Evolutionary conservation across 1,140 invertebrate genomes (phyloP).

Genomic region (Drosophila repletoides): DNA sequence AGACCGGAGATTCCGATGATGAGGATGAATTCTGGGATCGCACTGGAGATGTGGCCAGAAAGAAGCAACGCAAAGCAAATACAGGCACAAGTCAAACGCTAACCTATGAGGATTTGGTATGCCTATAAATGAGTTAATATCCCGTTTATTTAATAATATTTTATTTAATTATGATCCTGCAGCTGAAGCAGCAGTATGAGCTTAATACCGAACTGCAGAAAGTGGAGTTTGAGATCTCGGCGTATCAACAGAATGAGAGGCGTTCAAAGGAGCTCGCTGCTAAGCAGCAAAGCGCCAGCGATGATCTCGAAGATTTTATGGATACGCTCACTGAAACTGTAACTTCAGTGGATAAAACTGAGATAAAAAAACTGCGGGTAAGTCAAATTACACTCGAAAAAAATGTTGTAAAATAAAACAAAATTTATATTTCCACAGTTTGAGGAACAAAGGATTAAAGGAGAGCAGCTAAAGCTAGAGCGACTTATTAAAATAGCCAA

Average conservation of each 20-base stretch:
- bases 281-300: slow-evolving; percentile 62
- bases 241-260: slow-evolving; percentile 78
- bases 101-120: slow-evolving; percentile 92
- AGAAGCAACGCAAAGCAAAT: slow-evolving; percentile 88
- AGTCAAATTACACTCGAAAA: slow-evolving; percentile 17
- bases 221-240: slow-evolving; percentile 85
- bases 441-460: slow-evolving; percentile 87
- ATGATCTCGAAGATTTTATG: slow-evolving; percentile 90
- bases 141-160: background rate
- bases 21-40: slow-evolving; percentile 96
- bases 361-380: slow-evolving; percentile 83
- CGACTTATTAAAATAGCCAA: slow-evolving; percentile 90
- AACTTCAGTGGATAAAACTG: slow-evolving; percentile 83
- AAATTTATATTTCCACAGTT: slow-evolving; percentile 74
- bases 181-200: slow-evolving; percentile 88
- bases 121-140: background rate
- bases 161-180: slow-evolving; percentile 37
- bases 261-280: slow-evolving; percentile 83
- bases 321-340: slow-evolving; percentile 83
- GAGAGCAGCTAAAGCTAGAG: slow-evolving; percentile 87
- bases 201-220: slow-evolving; percentile 85
- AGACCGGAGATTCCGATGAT: slow-evolving; percentile 93
- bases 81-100: slow-evolving; percentile 83
- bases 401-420: too few species aligned
- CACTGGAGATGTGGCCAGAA: slow-evolving; percentile 95